Conservation (phyloP, 2,797 vertebrate genomes). For the Ptychadena robeensis region DNA sequence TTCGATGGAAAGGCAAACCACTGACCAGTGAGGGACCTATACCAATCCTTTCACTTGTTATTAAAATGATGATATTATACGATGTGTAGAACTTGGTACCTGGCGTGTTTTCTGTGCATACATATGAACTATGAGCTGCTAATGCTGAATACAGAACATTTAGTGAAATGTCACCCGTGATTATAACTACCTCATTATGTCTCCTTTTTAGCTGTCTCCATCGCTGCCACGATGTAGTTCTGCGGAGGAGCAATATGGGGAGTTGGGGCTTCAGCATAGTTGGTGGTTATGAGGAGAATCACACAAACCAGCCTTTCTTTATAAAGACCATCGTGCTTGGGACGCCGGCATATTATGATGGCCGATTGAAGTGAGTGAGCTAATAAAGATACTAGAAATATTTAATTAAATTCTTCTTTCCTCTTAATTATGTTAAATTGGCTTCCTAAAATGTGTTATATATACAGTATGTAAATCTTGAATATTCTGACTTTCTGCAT, state of each 20-base stretch:
- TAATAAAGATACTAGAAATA: no score
- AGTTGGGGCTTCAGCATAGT: slow-evolving; percentile 99
- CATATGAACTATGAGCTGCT: not conserved
- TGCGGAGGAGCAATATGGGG: slow-evolving; percentile 89
- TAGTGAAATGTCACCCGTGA: not conserved
- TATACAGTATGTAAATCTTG: no score
- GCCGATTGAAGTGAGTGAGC: slow-evolving; percentile 93
- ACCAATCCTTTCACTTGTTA: not conserved
- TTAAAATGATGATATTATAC: not conserved
- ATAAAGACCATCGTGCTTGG: slow-evolving; percentile 98
- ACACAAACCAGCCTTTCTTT: slow-evolving; percentile 97
- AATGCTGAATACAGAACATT: not conserved
- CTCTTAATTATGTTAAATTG: no score
- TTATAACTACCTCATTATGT: not conserved
- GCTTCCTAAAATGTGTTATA: no score
- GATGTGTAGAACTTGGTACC: not conserved
- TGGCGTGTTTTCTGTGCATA: not conserved
- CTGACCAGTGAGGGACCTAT: no score
- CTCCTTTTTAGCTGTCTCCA: slow-evolving; percentile 84
- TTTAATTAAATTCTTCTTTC: no score
- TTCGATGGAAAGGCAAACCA: no score
- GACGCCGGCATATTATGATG: slow-evolving; percentile 97
- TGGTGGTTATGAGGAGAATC: slow-evolving; percentile 95
- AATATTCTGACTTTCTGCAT: no score
- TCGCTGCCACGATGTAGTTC: slow-evolving; percentile 92